Percentiles rank a stretch among this genome's conserved stretches.
Conservation (phyloP, 2,888 invertebrate genomes). For the Noctua comes region DNA sequence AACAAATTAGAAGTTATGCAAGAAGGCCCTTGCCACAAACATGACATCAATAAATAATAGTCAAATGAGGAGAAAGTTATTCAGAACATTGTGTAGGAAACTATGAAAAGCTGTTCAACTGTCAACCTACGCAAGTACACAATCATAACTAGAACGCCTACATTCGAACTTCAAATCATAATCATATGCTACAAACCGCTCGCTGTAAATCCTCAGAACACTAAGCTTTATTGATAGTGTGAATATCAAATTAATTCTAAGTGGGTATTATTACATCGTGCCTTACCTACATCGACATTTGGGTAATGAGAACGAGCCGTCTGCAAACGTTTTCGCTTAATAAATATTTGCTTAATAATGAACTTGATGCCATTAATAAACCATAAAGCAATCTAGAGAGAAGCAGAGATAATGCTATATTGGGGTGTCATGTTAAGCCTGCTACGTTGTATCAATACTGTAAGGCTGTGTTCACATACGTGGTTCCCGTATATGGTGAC, state of each 20-base stretch:
- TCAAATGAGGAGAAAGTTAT: not conserved
- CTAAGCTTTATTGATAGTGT: constrained; percentile 61
- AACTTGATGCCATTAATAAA: constrained; percentile 48
- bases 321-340: constrained; percentile 30
- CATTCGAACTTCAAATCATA: constrained; percentile 21
- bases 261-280: constrained; percentile 43
- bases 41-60: not conserved
- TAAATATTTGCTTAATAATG: constrained; percentile 53
- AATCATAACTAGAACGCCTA: not conserved
- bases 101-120: not conserved
- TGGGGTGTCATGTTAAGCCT: constrained; percentile 4
- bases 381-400: constrained; percentile 29
- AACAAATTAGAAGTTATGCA: not conserved
- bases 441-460: constrained; percentile 15
- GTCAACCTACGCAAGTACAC: not conserved
- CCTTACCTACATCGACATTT: constrained; percentile 33
- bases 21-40: not conserved
- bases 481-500: not conserved
- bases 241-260: constrained; percentile 55
- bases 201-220: constrained; percentile 9
- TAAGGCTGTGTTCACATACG: not conserved
- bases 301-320: constrained; percentile 34
- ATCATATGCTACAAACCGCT: constrained; percentile 16
- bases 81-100: not conserved
- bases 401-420: constrained; percentile 7